These are phyloP conservation scores for Dromius quadrimaculatus DNA, from an alignment of 2,888 invertebrate genomes.

Conservation along the genomic window DNA sequence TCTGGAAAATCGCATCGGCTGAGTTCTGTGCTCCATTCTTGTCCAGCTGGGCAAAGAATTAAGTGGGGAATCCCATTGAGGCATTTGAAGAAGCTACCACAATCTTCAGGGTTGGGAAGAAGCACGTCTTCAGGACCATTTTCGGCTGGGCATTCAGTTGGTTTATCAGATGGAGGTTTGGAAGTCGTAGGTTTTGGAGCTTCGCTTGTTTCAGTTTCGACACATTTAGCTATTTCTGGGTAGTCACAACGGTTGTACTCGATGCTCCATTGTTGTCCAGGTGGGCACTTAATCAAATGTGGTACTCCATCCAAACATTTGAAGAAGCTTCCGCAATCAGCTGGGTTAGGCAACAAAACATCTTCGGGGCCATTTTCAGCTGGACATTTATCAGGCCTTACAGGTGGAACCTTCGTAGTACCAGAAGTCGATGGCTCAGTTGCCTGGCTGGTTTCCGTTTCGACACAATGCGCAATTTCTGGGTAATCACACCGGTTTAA, in stretches of 20 bases:
- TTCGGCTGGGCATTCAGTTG: conserved; percentile 34
- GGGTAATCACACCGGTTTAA: conserved; percentile 36
- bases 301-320: conserved; percentile 44
- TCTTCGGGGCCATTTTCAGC: conserved; percentile 40
- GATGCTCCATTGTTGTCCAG: conserved; percentile 41
- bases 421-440: neutral
- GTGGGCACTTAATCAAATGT: conserved; percentile 39
- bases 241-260: conserved; percentile 45
- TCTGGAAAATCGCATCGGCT: conserved; percentile 31
- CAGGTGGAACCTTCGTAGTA: neutral
- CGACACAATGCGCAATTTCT: conserved; percentile 28
- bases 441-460: neutral
- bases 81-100: conserved; percentile 47
- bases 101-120: conserved; percentile 42
- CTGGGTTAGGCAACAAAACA: conserved; percentile 45
- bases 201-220: conserved; percentile 7
- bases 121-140: conserved; percentile 45
- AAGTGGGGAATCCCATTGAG: conserved; percentile 6
- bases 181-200: conserved; percentile 1
- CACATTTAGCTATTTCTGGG: conserved; percentile 48
- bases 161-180: neutral
- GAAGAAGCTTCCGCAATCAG: conserved; percentile 47
- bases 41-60: conserved; percentile 31
- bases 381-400: conserved; percentile 47
- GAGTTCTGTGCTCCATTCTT: conserved; percentile 13